These are phyloP conservation scores for Brachyptera putata DNA, from an alignment of 2,888 invertebrate genomes.

Conservation along the genomic window DNA sequence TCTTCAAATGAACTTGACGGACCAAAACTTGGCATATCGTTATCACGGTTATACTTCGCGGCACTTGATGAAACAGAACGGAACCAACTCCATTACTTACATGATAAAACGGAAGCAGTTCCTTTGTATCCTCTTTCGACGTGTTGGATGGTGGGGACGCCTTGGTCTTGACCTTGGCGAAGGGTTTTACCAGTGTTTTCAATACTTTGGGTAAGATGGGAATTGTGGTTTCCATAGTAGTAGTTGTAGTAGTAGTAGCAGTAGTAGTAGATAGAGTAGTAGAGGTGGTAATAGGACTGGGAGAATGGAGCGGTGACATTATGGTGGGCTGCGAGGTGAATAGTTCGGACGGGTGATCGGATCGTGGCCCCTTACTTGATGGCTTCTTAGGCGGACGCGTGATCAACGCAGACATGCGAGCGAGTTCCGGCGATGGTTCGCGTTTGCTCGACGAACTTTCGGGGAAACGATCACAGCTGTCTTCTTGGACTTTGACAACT, in stretches of 20 bases:
- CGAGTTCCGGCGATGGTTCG: slow-evolving; percentile 75
- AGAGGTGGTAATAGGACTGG: slow-evolving; percentile 24
- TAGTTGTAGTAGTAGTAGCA: neutral
- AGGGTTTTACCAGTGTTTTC: slow-evolving; percentile 43
- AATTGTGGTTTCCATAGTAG: neutral
- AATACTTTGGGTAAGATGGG: slow-evolving; percentile 4
- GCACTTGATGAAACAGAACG: no score
- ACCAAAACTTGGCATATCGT: no score
- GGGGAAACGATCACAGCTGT: slow-evolving; percentile 42
- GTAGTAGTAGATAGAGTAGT: no score
- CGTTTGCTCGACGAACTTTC: slow-evolving; percentile 47
- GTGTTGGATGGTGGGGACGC: slow-evolving; percentile 25
- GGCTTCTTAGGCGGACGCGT: slow-evolving; percentile 75
- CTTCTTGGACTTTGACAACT: slow-evolving; percentile 51
- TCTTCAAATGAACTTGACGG: no score
- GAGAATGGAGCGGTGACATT: no score
- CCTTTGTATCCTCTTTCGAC: slow-evolving; percentile 25
- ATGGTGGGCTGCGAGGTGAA: no score
- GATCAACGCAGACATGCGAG: slow-evolving; percentile 76
- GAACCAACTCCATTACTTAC: slow-evolving; percentile 37
- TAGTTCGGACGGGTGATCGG: no score
- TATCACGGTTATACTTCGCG: no score
- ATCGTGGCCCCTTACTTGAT: slow-evolving; percentile 38
- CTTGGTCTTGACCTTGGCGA: slow-evolving; percentile 42
- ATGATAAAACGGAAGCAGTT: slow-evolving; percentile 35